These are phyloP conservation scores for Limnephilus auricula DNA, from an alignment of 2,888 invertebrate species.

Conservation along the genomic window DNA sequence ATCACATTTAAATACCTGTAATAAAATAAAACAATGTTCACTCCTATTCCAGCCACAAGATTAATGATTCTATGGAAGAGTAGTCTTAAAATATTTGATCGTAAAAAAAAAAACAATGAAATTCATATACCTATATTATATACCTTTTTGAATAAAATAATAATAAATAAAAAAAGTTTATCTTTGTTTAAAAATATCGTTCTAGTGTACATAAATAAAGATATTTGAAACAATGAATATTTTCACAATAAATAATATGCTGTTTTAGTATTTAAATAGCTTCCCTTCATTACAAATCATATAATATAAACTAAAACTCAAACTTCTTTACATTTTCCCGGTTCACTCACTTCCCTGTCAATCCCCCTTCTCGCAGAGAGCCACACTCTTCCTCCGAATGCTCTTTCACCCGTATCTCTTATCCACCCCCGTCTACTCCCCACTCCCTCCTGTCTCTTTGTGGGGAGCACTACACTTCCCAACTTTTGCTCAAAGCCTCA, in stretches of 20 bases:
- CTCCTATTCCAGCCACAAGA: too few species aligned
- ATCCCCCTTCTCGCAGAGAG: not conserved
- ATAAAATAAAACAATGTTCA: too few species aligned
- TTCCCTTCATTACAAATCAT: not conserved
- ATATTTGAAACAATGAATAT: not conserved
- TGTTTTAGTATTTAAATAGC: not conserved
- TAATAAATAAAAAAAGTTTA: too few species aligned
- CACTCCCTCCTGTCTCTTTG: not conserved
- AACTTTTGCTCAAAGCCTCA: conserved; percentile 25
- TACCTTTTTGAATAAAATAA: too few species aligned
- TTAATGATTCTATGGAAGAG: too few species aligned
- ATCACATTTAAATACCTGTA: too few species aligned
- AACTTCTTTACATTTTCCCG: not conserved
- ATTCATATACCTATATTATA: too few species aligned
- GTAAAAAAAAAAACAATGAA: too few species aligned
- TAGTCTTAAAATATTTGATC: too few species aligned
- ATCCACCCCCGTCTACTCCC: not conserved
- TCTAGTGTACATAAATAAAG: not conserved
- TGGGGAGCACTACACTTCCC: conserved; percentile 9
- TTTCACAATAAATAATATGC: not conserved
- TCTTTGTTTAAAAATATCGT: not conserved
- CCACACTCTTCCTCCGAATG: not conserved
- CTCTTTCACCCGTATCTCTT: not conserved
- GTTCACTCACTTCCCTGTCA: not conserved
- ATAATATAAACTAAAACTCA: not conserved